phyloP scores from a whole-genome alignment of 92 coral and sea anemone species.

The Actinernus sp. region DNA sequence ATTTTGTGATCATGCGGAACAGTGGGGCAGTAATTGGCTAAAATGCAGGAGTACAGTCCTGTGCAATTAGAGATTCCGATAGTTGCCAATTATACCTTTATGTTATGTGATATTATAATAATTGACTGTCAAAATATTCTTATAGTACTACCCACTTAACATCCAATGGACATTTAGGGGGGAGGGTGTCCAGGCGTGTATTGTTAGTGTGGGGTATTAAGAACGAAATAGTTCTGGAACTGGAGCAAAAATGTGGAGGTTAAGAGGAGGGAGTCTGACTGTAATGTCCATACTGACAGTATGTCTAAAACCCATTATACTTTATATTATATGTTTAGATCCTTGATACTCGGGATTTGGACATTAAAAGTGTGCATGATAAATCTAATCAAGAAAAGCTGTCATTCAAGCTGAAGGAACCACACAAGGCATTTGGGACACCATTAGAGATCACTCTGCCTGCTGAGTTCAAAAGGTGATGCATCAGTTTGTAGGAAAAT shows the following conservation, averaged over 20 bases:
- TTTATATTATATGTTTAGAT: slow-evolving; percentile 20
- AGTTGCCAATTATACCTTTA: too few relatives aligned
- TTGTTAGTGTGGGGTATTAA: too few relatives aligned
- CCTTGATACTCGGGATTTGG: slow-evolving; percentile 78
- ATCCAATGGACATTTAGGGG: too few relatives aligned
- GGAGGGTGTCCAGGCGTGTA: too few relatives aligned
- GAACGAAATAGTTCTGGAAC: too few relatives aligned
- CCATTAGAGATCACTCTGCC: slow-evolving; percentile 68
- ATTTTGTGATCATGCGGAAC: too few relatives aligned
- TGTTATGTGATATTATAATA: too few relatives aligned
- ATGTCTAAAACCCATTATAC: neutral
- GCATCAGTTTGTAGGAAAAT: neutral
- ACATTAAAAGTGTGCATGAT: slow-evolving; percentile 41
- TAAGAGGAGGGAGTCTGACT: neutral
- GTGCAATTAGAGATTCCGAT: too few relatives aligned
- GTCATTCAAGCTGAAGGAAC: slow-evolving; percentile 45
- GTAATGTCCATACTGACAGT: neutral
- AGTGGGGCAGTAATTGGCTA: too few relatives aligned
- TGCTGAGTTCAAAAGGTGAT: slow-evolving; percentile 51
- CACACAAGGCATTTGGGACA: slow-evolving; percentile 80
- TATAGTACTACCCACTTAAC: too few relatives aligned
- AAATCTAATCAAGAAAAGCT: slow-evolving; percentile 36
- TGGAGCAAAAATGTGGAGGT: neutral
- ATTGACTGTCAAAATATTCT: too few relatives aligned
- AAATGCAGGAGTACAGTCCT: too few relatives aligned